phyloP scores from a whole-genome alignment of 2,888 invertebrate genomes.

The Drosophila atroscutellata region DNA sequence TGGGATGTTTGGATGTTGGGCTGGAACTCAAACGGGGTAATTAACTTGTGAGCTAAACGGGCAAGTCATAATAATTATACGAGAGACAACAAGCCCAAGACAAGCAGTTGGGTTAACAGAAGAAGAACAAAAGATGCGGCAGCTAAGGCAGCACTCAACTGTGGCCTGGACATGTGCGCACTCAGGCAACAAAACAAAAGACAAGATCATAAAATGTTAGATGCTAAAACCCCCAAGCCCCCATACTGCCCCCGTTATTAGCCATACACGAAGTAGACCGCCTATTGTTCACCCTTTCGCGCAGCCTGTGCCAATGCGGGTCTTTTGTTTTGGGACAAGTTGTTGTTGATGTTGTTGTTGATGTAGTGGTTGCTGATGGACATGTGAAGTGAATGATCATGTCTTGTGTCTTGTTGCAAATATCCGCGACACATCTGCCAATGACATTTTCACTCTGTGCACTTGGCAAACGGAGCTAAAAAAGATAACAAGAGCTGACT shows the following conservation, averaged over 20 bases:
- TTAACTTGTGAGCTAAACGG: slow-evolving; percentile 79
- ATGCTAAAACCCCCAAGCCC: slow-evolving; percentile 16
- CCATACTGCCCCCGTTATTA: neutral
- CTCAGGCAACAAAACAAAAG: slow-evolving; percentile 39
- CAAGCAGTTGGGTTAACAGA: slow-evolving; percentile 15
- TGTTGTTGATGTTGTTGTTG: slow-evolving; percentile 10
- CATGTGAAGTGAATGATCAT: slow-evolving; percentile 35
- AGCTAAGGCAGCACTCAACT: slow-evolving; percentile 38
- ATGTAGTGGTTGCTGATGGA: slow-evolving; percentile 16
- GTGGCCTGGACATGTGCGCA: slow-evolving; percentile 50
- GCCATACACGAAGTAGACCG: slow-evolving; percentile 8
- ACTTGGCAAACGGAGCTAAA: slow-evolving; percentile 48
- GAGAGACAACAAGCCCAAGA: slow-evolving; percentile 50
- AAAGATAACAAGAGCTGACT: neutral
- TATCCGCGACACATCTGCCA: slow-evolving; percentile 78
- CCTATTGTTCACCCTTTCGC: slow-evolving; percentile 36
- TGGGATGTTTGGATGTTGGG: neutral
- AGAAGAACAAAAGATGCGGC: slow-evolving; percentile 51
- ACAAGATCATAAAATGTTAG: slow-evolving; percentile 65
- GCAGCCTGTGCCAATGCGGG: slow-evolving; percentile 47
- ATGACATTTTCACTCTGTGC: slow-evolving; percentile 76
- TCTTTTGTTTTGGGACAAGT: slow-evolving; percentile 48
- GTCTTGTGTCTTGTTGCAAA: slow-evolving; percentile 52
- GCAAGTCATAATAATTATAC: slow-evolving; percentile 73
- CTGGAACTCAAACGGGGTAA: slow-evolving; percentile 54